Base-by-base conservation (phyloP, 2,113 vertebrate genomes). In the Nibea coibor region DNA sequence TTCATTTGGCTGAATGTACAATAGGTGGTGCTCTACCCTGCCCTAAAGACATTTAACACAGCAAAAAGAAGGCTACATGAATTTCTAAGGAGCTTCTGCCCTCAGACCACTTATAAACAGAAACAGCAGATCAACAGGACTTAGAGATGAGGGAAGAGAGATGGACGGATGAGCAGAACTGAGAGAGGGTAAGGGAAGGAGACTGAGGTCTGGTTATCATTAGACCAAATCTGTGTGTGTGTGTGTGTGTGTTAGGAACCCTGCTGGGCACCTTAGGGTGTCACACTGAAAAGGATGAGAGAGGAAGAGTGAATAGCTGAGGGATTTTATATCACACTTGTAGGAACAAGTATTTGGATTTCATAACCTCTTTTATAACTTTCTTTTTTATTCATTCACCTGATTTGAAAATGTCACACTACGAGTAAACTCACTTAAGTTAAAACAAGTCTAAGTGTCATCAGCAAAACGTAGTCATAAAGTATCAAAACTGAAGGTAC, bases 141-240 rank as follows among this genome's bases (percentile, higher is more conserved):
- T 31, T 6, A 22, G 11, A 66, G 62, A 26, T 42, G 35, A 12
- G 45, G 14, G 20, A 19, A 54, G 47, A 31, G 7, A 10, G 31
- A 62, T 22, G 73, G 47, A 43, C 64, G 15, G 62, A 75, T 66
- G 51, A 61, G 47, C 39, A 47, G 35, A 56, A 68, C 11, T 45
- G 69, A 51, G 51, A 39, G 48, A 65, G 57, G 35, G 24, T 16
- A 26, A 57, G 39, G 31, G 15, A 22, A 54, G 61, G 50, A 73
- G 31, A 48, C 47, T n/a, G 76, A 66, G 88, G 94, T 97, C 95
- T 97, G 97, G 91, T 96, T 96, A 93, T 90, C 95, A 97, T 98
- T 96, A 97, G 70, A 62, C 91, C 92, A 64, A 68, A 35, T 90
- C 95, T 51, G 56, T 61, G 26, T 22, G 53, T 59, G 54, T 95